Conservation (phyloP, 2,797 vertebrate species). For the Acipenser ruthenus region DNA sequence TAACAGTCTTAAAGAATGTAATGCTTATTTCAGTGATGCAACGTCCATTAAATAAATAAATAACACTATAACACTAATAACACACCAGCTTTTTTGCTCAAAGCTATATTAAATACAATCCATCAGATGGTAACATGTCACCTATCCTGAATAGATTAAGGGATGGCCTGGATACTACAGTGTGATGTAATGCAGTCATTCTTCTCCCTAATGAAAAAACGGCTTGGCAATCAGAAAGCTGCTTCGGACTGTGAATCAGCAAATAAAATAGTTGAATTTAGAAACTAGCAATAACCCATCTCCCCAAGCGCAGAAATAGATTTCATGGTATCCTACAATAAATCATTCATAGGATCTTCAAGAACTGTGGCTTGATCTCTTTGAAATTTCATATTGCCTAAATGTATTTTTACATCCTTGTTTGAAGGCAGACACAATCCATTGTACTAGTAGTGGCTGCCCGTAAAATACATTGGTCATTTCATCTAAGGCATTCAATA, state of each 20-base stretch:
- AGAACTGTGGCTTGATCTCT: neutral
- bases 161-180: neutral
- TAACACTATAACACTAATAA: too few relatives aligned
- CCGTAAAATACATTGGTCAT: neutral
- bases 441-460: neutral
- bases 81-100: too few relatives aligned
- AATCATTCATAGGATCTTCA: slow-evolving; percentile 1
- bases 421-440: neutral
- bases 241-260: neutral
- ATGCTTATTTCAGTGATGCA: too few relatives aligned
- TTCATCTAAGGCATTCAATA: slow-evolving; percentile 1
- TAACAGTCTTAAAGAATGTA: too few relatives aligned
- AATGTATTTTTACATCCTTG: slow-evolving; percentile 1
- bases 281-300: neutral
- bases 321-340: neutral
- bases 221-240: neutral
- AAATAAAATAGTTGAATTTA: neutral
- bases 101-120: too few relatives aligned
- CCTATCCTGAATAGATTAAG: too few relatives aligned
- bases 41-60: too few relatives aligned
- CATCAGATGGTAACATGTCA: too few relatives aligned
- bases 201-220: neutral
- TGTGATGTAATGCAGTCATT: neutral
- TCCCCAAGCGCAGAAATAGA: neutral
- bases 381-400: neutral